Conservation (phyloP, 2,113 vertebrate genomes). For the Corvus moneduloides region DNA sequence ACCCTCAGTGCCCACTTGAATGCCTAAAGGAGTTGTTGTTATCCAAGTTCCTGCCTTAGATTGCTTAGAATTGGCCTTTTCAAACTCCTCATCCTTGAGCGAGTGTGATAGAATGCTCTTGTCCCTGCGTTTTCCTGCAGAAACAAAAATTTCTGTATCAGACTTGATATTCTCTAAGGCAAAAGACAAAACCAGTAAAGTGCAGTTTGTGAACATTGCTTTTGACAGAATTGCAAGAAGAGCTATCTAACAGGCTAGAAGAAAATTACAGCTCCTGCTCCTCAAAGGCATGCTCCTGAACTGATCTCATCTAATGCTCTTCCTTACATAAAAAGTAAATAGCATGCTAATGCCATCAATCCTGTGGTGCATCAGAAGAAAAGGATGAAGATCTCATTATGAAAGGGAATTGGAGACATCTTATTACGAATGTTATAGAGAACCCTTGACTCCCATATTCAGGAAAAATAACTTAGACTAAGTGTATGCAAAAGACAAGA, state of each 20-base stretch:
- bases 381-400: neutral
- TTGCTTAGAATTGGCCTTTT: neutral
- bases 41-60: slow-evolving; percentile 77
- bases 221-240: neutral
- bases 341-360: neutral
- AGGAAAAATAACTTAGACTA: neutral
- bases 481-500: neutral
- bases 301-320: neutral
- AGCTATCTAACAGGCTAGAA: neutral
- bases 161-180: neutral
- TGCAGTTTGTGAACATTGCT: neutral
- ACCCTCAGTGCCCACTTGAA: slow-evolving; percentile 78
- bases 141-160: neutral
- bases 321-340: neutral
- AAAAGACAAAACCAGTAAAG: neutral
- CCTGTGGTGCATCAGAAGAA: neutral
- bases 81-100: slow-evolving; percentile 44
- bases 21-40: slow-evolving; percentile 84
- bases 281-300: neutral
- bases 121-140: slow-evolving; percentile 49
- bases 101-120: neutral
- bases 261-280: neutral
- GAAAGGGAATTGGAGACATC: neutral
- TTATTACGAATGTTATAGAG: neutral
- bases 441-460: neutral